Conservation (phyloP, 2,797 vertebrate species). For the Leuciscus waleckii region DNA sequence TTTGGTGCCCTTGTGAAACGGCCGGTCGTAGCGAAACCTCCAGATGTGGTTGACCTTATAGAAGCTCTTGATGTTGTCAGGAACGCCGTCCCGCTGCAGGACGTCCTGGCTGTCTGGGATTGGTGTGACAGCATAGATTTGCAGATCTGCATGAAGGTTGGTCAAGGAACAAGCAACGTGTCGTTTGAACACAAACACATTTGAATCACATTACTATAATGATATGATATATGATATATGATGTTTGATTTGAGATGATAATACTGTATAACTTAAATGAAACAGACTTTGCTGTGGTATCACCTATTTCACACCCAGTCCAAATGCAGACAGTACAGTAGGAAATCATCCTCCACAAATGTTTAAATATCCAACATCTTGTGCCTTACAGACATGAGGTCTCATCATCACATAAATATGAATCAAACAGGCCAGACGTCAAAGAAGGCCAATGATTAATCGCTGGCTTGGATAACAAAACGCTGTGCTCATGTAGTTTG, state of each 20-base stretch:
- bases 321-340: not conserved
- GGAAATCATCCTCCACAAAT: constrained; percentile 27
- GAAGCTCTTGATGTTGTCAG: constrained; percentile 99
- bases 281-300: not conserved
- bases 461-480: constrained; percentile 65
- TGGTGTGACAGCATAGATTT: constrained; percentile 97
- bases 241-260: no score
- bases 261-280: not conserved
- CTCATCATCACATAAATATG: constrained; percentile 51
- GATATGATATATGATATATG: no score
- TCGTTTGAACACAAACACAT: not conserved
- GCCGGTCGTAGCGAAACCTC: constrained; percentile 94
- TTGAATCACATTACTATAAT: not conserved
- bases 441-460: constrained; percentile 65
- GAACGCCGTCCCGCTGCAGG: constrained; percentile 94
- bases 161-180: constrained; percentile 63
- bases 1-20: constrained; percentile 97
- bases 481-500: constrained; percentile 64
- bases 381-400: constrained; percentile 34
- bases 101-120: constrained; percentile 97
- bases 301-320: not conserved
- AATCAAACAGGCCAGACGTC: constrained; percentile 47
- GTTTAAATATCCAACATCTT: constrained; percentile 20
- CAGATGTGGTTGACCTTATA: constrained; percentile 99
- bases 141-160: constrained; percentile 82